These are phyloP conservation scores for Hyposmocoma kahamanoa DNA, from an alignment of 1,140 invertebrate species.

Conservation along the genomic window DNA sequence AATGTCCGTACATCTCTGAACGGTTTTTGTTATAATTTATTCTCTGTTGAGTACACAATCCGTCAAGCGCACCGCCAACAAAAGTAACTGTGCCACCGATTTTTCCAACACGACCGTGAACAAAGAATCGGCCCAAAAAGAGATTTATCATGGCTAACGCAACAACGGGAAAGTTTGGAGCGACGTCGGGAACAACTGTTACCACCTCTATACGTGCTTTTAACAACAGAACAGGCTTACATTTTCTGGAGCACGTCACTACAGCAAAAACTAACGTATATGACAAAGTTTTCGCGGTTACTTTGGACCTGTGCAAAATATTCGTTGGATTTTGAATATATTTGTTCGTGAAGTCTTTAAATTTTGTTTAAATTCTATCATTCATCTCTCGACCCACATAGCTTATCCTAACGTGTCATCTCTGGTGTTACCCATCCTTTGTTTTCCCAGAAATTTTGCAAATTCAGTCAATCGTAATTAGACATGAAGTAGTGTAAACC, in stretches of 20 bases:
- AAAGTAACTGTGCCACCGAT: conserved; percentile 24
- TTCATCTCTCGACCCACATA: too few species aligned
- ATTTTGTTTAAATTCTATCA: too few species aligned
- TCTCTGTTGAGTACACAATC: not conserved
- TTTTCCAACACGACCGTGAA: conserved; percentile 37
- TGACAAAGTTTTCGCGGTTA: not conserved
- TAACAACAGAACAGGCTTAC: not conserved
- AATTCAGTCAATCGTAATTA: too few species aligned
- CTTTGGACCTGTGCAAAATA: too few species aligned
- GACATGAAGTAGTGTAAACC: too few species aligned
- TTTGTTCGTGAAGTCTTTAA: too few species aligned
- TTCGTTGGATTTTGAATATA: too few species aligned
- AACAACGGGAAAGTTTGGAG: conserved; percentile 40
- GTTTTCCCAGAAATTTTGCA: too few species aligned
- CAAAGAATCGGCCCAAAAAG: conserved; percentile 32
- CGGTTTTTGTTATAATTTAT: conserved; percentile 6
- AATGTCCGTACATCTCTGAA: conserved; percentile 1
- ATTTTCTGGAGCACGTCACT: not conserved
- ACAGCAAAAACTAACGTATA: too few species aligned
- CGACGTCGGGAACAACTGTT: conserved; percentile 40
- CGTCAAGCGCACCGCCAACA: conserved; percentile 30
- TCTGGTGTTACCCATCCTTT: too few species aligned
- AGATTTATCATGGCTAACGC: conserved; percentile 43
- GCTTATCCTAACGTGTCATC: too few species aligned
- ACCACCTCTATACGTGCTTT: conserved; percentile 2